These are phyloP conservation scores for Harpalus rubripes DNA, from an alignment of 2,888 invertebrate genomes.

Conservation along the genomic window DNA sequence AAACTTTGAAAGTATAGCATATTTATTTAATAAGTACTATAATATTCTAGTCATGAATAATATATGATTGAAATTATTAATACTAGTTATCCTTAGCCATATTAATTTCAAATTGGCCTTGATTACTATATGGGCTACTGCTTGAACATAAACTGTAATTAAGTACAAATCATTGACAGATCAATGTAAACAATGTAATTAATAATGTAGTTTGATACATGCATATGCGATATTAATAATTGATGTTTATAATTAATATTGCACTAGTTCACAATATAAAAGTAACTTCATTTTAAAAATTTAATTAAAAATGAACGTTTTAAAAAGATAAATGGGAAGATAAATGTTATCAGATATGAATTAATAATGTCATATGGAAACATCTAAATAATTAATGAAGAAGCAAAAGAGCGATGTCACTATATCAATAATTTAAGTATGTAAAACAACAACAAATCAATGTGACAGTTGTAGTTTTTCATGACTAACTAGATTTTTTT, in stretches of 20 bases:
- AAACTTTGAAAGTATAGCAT: background rate
- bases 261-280: too few species aligned
- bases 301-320: background rate
- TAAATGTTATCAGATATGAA: background rate
- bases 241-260: conserved; percentile 37
- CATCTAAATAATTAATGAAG: background rate
- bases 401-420: conserved; percentile 7
- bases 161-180: conserved; percentile 5
- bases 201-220: conserved; percentile 19
- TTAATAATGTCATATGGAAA: background rate
- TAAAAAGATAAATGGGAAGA: conserved; percentile 1
- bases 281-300: background rate
- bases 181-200: conserved; percentile 18
- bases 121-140: background rate
- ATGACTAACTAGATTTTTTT: background rate
- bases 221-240: conserved; percentile 15
- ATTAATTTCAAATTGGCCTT: conserved; percentile 19
- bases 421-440: conserved; percentile 2
- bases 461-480: conserved; percentile 9
- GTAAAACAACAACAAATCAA: conserved; percentile 25
- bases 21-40: conserved; percentile 32
- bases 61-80: background rate
- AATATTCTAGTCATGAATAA: background rate
- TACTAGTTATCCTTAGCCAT: conserved; percentile 1
- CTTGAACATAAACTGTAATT: background rate